phyloP scores from a whole-genome alignment of 2,113 vertebrate species.

The Ascaphus truei region DNA sequence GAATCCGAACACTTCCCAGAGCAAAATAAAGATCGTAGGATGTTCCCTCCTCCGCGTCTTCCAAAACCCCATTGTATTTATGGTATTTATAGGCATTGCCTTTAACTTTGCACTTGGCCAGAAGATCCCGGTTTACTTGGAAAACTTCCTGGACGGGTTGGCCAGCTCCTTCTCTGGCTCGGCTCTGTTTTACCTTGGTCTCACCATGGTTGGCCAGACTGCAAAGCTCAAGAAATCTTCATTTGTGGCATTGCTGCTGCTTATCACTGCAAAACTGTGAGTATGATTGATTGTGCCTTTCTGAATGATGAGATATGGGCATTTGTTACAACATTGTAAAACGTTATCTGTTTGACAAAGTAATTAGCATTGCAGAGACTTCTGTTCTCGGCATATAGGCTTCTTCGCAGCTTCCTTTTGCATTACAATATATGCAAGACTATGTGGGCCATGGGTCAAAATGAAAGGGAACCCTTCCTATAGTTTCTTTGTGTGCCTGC shows the following conservation, averaged over 20 bases:
- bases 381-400: no score
- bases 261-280: slow-evolving; percentile 97
- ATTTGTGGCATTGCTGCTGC: slow-evolving; percentile 85
- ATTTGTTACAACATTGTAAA: no score
- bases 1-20: slow-evolving; percentile 68
- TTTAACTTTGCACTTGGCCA: slow-evolving; percentile 86
- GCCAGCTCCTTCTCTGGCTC: slow-evolving; percentile 92
- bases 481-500: no score
- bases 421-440: no score
- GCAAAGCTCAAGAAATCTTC: slow-evolving; percentile 83
- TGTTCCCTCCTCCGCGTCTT: slow-evolving; percentile 80
- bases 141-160: slow-evolving; percentile 88
- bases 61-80: slow-evolving; percentile 94
- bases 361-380: no score
- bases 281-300: slow-evolving; percentile 52
- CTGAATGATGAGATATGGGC: no score
- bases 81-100: slow-evolving; percentile 88
- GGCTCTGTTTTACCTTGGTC: slow-evolving; percentile 93
- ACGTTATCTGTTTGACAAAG: no score
- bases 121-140: slow-evolving; percentile 82
- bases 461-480: no score
- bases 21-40: slow-evolving; percentile 77
- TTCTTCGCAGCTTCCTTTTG: no score
- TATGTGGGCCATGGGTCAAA: no score
- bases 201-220: slow-evolving; percentile 94